Percentiles rank a stretch among this genome's conserved stretches.
Conservation (phyloP, 2,797 vertebrate species). For the Eospalax fontanierii region DNA sequence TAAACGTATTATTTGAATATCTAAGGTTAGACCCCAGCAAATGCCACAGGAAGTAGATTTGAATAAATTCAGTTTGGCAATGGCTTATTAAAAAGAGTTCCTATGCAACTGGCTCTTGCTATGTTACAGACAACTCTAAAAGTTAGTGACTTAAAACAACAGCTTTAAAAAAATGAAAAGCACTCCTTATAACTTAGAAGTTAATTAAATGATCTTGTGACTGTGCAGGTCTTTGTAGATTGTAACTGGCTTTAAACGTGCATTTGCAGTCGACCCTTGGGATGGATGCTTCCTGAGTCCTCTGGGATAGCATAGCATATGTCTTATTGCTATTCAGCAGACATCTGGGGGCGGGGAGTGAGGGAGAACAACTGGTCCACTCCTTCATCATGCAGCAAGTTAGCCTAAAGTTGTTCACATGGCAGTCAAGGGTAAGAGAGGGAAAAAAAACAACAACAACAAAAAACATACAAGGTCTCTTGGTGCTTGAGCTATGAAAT, state of each 20-base stretch:
- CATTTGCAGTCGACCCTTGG: not conserved
- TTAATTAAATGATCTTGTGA: not conserved
- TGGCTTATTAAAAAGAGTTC: not conserved
- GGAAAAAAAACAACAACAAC: no score
- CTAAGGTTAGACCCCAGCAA: not conserved
- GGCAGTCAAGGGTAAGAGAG: not conserved
- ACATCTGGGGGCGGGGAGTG: not conserved
- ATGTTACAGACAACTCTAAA: not conserved
- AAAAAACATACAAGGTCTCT: not conserved
- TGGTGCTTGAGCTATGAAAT: not conserved
- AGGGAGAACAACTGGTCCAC: not conserved
- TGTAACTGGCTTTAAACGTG: not conserved
- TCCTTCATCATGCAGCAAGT: not conserved
- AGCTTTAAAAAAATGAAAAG: not conserved
- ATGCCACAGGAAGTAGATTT: constrained; percentile 11
- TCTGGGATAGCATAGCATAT: not conserved
- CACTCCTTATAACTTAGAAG: not conserved
- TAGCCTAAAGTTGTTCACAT: not conserved
- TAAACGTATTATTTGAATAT: not conserved
- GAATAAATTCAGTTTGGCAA: not conserved
- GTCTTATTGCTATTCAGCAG: not conserved
- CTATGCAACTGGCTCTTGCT: not conserved
- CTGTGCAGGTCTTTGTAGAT: not conserved
- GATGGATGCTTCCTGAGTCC: not conserved
- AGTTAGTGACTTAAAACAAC: not conserved